A percentile compares a stretch with the other conserved stretches of the same genome.
Evolutionary conservation across 2,113 vertebrate species (phyloP).

Genomic region (Pedionomus torquatus): DNA sequence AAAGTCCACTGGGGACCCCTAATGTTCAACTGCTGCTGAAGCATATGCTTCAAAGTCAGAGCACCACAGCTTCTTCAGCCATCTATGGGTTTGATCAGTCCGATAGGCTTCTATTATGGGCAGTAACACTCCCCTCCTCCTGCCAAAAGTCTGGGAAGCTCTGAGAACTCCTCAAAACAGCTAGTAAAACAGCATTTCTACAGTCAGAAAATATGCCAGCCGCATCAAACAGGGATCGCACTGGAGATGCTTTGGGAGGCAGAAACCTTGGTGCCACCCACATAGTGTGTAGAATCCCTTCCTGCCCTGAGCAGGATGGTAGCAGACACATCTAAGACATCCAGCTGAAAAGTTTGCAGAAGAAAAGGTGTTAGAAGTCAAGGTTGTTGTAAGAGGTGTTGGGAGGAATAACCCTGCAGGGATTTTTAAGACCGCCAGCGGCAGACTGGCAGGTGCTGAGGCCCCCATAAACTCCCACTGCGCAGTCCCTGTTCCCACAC

Average conservation of each 20-base stretch:
- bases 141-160: neutral
- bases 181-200: neutral
- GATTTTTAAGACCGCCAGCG: accelerated
- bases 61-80: neutral
- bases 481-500: neutral
- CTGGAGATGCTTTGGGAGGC: neutral
- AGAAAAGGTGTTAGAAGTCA: neutral
- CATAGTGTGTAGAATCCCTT: accelerated
- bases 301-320: neutral
- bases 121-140: neutral
- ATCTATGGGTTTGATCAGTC: neutral
- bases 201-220: neutral
- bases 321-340: neutral
- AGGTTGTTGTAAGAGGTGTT: accelerated
- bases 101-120: neutral
- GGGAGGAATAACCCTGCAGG: neutral
- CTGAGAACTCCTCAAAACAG: neutral
- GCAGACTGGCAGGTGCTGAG: neutral
- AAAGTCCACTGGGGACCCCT: conserved; percentile 72
- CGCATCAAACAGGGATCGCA: accelerated
- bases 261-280: neutral
- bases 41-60: neutral
- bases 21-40: conserved; percentile 56
- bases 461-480: neutral
- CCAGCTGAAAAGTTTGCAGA: neutral